Percentiles rank a stretch among this genome's conserved stretches.
Evolutionary conservation across 2,888 invertebrate genomes (phyloP).

Genomic region (Dicyrtomina minuta): DNA sequence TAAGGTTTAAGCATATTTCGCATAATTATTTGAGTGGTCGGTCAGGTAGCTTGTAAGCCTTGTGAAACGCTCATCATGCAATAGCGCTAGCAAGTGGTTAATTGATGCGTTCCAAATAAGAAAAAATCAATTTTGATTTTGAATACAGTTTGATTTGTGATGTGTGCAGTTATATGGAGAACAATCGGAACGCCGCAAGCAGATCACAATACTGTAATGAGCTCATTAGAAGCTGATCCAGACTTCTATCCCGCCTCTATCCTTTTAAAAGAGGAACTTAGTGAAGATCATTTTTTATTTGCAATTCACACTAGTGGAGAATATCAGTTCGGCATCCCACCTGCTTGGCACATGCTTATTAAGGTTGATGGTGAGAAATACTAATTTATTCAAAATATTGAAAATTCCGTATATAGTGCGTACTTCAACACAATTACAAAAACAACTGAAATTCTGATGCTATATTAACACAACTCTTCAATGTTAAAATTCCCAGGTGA

Average conservation of each 20-base stretch:
- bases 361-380: slow-evolving; percentile 2
- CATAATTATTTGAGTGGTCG: no score
- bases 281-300: background rate
- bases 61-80: background rate
- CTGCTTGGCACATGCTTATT: slow-evolving; percentile 10
- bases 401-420: no score
- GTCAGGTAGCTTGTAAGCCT: background rate
- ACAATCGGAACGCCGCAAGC: background rate
- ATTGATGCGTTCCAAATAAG: background rate
- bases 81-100: no score
- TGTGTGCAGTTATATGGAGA: background rate
- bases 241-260: slow-evolving; percentile 9
- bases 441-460: no score
- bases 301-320: background rate
- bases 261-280: background rate
- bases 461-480: background rate
- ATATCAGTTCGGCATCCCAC: slow-evolving; percentile 4
- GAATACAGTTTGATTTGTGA: background rate
- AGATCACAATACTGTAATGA: background rate
- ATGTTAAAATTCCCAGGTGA: no score
- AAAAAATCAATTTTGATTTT: background rate
- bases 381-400: no score
- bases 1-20: background rate
- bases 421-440: background rate
- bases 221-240: background rate